These are phyloP conservation scores for Iselma pallidipennis DNA, from an alignment of 2,888 invertebrate genomes.

Conservation along the genomic window DNA sequence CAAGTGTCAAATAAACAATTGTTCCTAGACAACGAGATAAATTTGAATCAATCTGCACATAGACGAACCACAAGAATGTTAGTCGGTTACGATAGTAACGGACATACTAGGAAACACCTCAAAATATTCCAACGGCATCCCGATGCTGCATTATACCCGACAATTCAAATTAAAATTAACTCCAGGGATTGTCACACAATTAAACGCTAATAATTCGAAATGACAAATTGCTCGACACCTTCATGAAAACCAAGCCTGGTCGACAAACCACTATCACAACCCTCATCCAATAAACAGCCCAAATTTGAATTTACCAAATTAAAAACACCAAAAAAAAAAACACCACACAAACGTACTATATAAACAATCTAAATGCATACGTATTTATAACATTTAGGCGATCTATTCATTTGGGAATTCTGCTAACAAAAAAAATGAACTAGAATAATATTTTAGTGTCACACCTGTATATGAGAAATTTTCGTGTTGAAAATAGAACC, in stretches of 20 bases:
- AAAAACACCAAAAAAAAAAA: no score
- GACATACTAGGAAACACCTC: slow-evolving; percentile 27
- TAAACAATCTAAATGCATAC: no score
- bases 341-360: no score
- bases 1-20: slow-evolving; percentile 6
- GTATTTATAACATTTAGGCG: no score
- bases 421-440: no score
- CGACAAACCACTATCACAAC: background rate
- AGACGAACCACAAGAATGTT: slow-evolving; percentile 32
- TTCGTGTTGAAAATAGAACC: no score
- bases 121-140: slow-evolving; percentile 29
- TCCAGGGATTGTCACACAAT: slow-evolving; percentile 6
- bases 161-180: slow-evolving; percentile 24
- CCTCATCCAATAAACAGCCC: background rate
- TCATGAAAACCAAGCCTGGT: background rate
- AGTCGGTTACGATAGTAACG: slow-evolving; percentile 27
- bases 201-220: slow-evolving; percentile 5
- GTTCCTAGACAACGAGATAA: slow-evolving; percentile 12
- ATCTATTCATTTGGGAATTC: no score
- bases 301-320: no score
- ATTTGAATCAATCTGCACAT: slow-evolving; percentile 31
- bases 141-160: slow-evolving; percentile 3
- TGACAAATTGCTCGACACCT: slow-evolving; percentile 2
- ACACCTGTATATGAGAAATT: no score
- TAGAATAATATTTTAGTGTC: no score